Evolutionary conservation across 2,797 vertebrate genomes (phyloP).

Genomic region (Crenichthys baileyi): DNA sequence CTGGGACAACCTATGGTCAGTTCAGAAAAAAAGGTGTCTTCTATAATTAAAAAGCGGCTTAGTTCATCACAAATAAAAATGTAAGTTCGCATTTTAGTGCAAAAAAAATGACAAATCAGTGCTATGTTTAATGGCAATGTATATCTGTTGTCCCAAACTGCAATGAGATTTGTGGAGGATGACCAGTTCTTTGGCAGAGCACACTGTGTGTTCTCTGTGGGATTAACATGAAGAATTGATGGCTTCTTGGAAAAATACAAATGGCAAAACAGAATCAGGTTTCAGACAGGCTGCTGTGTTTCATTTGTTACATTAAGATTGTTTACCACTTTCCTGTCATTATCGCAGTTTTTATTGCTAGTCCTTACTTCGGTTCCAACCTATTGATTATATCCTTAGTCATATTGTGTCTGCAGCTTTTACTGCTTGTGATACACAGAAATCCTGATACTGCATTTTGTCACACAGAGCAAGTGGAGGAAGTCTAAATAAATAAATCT

Average conservation of each 20-base stretch:
- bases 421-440: conserved; percentile 15
- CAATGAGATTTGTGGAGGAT: conserved; percentile 51
- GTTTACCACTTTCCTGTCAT: neutral
- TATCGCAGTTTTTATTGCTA: neutral
- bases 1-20: conserved; percentile 42
- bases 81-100: neutral
- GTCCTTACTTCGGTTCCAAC: conserved; percentile 19
- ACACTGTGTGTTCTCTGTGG: conserved; percentile 63
- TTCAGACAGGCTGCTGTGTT: conserved; percentile 9
- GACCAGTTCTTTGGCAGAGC: conserved; percentile 52
- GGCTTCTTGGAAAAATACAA: conserved; percentile 73
- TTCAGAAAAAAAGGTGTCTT: conserved; percentile 23
- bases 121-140: conserved; percentile 39
- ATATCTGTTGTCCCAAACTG: conserved; percentile 62
- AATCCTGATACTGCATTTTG: conserved; percentile 40
- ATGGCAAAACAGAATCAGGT: conserved; percentile 57
- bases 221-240: conserved; percentile 60
- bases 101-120: neutral
- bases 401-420: conserved; percentile 7
- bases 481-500: conserved; percentile 71
- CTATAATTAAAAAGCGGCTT: neutral
- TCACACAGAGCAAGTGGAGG: conserved; percentile 42
- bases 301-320: conserved; percentile 11
- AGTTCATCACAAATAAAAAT: neutral
- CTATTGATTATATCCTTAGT: conserved; percentile 16